Base-by-base conservation (phyloP, 2,113 vertebrate species). In the Antennarius striatus region DNA sequence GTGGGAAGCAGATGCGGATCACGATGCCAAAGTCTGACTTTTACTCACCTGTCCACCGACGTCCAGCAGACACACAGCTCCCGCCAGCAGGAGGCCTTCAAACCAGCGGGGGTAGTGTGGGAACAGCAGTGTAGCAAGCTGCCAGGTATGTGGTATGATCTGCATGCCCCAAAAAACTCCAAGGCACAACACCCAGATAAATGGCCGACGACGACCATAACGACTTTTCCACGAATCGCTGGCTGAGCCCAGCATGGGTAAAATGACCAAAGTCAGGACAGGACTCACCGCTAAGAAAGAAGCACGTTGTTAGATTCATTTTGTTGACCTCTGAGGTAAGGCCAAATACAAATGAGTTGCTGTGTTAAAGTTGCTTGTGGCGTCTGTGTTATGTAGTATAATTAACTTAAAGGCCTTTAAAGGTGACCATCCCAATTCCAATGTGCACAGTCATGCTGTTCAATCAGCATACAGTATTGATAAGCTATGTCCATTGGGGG, bases 161-260 rank as follows among this genome's bases (percentile, higher is more conserved):
- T 51, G 60, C 48, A 63, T 17, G 17, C 60, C 12, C 1, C 40
- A 4, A 13, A 63, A 51, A 42, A 63, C 32, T 10, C 47, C 60
- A n/a, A 51, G 60, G 13, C 47, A 40, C 60, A 51, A 8, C 12
- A 63, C 40, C 60, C 60, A 63, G 36, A 63, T 50, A 51, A 63
- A 51, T 0, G 48, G 48, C 3, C 16, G 47, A 0, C 32, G 60
- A 2, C 48, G 48, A 40, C 60, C 60, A n/a, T 22, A 63, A 11
- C 30, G 4, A 5, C 60, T 12, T 28, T 1, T 16, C 9, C 8
- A 1, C 3, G 48, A 51, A 29, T 63, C 48, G 1, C 49, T 63
- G 6, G 36, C 17, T 4, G 48, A 63, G 14, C 60, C 49, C 22
- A 52, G 51, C 8, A 43, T 52, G 22, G 60, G 48, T 11, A 29